Conservation (phyloP, 1,140 invertebrate species). For the Sycophila sp. region DNA sequence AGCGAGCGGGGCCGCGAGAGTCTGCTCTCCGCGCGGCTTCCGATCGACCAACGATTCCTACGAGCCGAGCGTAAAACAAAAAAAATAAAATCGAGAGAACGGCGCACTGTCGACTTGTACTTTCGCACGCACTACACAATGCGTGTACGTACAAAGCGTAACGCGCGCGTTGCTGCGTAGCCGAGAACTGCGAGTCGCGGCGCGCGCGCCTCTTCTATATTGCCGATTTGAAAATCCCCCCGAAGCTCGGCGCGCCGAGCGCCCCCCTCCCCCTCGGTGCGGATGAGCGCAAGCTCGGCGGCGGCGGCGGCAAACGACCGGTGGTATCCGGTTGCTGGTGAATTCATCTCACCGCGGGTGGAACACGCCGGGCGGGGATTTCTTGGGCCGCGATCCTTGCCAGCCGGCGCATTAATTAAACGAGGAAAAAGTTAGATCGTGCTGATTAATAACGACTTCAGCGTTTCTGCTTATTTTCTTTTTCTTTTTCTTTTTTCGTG, state of each 20-base stretch:
- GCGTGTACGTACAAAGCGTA: not conserved
- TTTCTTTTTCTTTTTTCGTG: not conserved
- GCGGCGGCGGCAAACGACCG: too few species aligned
- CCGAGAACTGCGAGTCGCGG: not conserved
- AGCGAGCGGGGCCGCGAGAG: not conserved
- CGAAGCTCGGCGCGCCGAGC: not conserved
- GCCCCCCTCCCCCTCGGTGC: not conserved
- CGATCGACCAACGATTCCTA: not conserved
- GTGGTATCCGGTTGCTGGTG: not conserved
- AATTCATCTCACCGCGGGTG: not conserved
- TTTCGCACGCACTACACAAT: too few species aligned
- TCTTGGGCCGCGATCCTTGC: too few species aligned
- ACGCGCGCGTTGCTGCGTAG: not conserved
- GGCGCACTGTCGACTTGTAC: not conserved
- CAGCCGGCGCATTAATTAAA: not conserved
- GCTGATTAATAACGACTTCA: not conserved
- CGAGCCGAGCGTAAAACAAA: not conserved
- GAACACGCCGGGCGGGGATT: too few species aligned
- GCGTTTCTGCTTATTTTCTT: not conserved
- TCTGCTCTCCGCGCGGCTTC: too few species aligned
- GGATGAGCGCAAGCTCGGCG: not conserved
- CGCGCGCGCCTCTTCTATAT: conserved; percentile 9
- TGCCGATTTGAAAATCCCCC: conserved; percentile 24
- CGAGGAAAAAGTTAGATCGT: not conserved
- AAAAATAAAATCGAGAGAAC: not conserved